Percentiles rank a stretch among this genome's conserved stretches.
Conservation (phyloP, 2,797 vertebrate species). For the Sebastes kiyomatsui region DNA sequence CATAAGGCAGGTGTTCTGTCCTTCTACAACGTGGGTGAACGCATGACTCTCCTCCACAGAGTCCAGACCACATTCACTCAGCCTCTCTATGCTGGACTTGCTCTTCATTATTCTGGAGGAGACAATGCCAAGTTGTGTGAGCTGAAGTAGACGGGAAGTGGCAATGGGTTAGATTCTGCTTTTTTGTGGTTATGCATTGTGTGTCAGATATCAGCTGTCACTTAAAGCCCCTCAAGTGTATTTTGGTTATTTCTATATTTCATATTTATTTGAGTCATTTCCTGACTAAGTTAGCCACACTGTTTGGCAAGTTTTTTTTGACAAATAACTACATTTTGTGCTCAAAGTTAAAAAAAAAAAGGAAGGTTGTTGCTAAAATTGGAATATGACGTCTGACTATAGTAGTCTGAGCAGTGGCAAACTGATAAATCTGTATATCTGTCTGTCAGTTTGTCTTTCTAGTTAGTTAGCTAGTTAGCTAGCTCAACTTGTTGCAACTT, state of each 20-base stretch:
- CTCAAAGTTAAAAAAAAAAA: too few relatives aligned
- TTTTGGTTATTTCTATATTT: too few relatives aligned
- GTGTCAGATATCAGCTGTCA: not conserved
- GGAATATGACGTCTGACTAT: too few relatives aligned
- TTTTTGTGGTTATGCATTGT: not conserved
- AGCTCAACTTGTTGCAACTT: too few relatives aligned
- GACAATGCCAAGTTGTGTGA: not conserved
- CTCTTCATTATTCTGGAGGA: not conserved
- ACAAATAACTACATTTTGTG: too few relatives aligned
- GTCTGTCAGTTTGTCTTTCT: too few relatives aligned
- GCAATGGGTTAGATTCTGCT: not conserved
- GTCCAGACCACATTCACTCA: slow-evolving; percentile 13
- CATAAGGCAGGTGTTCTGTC: slow-evolving; percentile 13
- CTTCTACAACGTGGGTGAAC: not conserved
- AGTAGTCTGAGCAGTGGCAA: too few relatives aligned
- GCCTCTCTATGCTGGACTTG: not conserved
- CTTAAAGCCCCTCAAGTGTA: too few relatives aligned
- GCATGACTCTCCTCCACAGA: slow-evolving; percentile 11
- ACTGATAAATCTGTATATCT: too few relatives aligned
- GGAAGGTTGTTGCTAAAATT: too few relatives aligned
- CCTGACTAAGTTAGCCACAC: not conserved
- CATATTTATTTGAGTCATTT: not conserved
- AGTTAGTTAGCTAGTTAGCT: too few relatives aligned
- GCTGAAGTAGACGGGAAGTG: not conserved
- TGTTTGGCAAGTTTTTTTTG: rapidly evolving